Evolutionary conservation across 2,888 invertebrate species (phyloP).

Genomic region (Drosophila greeni): DNA sequence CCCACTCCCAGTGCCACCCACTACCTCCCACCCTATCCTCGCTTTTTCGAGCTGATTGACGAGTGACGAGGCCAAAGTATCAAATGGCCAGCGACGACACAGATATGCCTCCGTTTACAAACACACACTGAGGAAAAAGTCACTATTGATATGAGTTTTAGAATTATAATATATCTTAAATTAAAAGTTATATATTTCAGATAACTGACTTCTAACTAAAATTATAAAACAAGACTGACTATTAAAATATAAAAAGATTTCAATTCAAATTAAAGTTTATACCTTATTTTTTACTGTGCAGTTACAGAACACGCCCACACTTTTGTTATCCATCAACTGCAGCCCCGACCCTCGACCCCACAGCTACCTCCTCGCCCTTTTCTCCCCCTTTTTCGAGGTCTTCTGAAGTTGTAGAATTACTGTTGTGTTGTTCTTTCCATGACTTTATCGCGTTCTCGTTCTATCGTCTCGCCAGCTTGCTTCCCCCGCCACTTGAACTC

Average conservation of each 20-base stretch:
- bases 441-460: conserved; percentile 24
- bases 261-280: background rate
- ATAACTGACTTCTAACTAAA: too few species aligned
- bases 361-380: background rate
- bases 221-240: too few species aligned
- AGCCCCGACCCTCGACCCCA: background rate
- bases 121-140: conserved; percentile 20
- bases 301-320: conserved; percentile 40
- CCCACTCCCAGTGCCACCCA: background rate
- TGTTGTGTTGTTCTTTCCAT: conserved; percentile 16
- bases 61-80: conserved; percentile 74
- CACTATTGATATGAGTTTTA: background rate
- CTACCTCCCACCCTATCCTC: background rate
- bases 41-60: conserved; percentile 36
- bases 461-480: conserved; percentile 31
- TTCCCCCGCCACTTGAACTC: conserved; percentile 76
- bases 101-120: conserved; percentile 44
- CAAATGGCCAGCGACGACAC: conserved; percentile 64
- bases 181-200: too few species aligned
- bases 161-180: too few species aligned
- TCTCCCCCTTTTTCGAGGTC: conserved; percentile 6
- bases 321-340: conserved; percentile 36
- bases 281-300: conserved; percentile 22
- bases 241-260: background rate
- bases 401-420: conserved; percentile 35